Base-by-base conservation (phyloP, 2,797 vertebrate species). In the Ficedula albicollis region DNA sequence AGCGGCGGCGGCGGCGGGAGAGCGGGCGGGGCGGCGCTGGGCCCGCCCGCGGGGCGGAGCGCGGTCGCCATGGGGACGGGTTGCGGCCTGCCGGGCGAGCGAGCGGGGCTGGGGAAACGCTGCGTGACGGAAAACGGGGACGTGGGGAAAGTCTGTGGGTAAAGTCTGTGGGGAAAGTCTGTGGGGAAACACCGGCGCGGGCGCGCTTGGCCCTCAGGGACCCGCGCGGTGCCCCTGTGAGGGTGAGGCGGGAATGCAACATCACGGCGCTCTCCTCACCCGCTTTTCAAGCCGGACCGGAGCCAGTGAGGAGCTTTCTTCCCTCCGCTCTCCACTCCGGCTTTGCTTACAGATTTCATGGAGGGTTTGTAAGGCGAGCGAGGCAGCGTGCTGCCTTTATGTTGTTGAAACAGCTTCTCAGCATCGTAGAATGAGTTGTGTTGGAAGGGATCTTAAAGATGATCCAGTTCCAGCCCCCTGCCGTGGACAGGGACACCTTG, bases 41-140 rank as follows among this genome's bases (percentile, higher is more conserved):
- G 59, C 66, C 93, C 95, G 85, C 95, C 76, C 83, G 22, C 23
- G 17, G 41, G 85, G 96, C 34, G 96, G 95, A 89, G 95, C 92
- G 17, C 41, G 9, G 96, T 95, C 84, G 74, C 78, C 48, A 17
- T 78, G 95, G 95, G n/a, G 64, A 87, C 51, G 54, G 43, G 25
- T 69, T 59, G 93, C 22, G 87, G 91, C 70, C 89, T 81, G 67
- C 18, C 13, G 20, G 59, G 17, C 15, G 19, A 13, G 39, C 2
- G 1, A 3, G 7, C 0, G 5, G 1, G 21, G 13, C 6, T 1
- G 10, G 15, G 1, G 8, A 14, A 5, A 2, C 1, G 1, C 3
- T 0, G 0, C 7, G 52, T 17, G 46, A 39, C 11, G 19, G 0
- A 16, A 55, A 51, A 10, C 7, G 9, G 6, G 6, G 6, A 6